Evolutionary conservation across 2,797 vertebrate genomes (phyloP), one percentile per base, ranked within the genome.

Genomic region (Limosa lapponica): DNA sequence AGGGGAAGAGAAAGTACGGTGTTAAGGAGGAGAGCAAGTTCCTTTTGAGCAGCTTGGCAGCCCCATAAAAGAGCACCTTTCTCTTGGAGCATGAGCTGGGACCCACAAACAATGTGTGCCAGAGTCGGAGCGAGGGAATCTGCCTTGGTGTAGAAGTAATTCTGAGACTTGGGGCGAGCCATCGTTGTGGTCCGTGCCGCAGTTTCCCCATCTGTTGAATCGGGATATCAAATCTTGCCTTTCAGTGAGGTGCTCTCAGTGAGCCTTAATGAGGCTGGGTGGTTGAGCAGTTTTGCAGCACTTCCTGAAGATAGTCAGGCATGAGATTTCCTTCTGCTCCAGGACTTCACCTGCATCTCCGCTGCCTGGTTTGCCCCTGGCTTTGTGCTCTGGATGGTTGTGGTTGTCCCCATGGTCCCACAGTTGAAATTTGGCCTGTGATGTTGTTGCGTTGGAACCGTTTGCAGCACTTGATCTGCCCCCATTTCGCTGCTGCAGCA

Each of bases 91-190:
- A 1, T 49, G 20, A 90, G 52, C 36, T 69, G 39, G 41, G 77
- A 67, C n/a, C 27, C 10, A 2, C 72, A 70, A 32, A 25, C 46
- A 37, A 48, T 0, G 0, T 25, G 22, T 46, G 19, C 69, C 15
- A 6, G 28, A 23, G 8, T 30, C 7, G 2, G 44, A 80, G 61
- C 0, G 0, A 66, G 62, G 39, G 17, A 8, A 10, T 73, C 23
- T 86, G 70, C 22, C 15, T 28, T n/a, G 27, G 15, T 37, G 9
- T 39, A 48, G 64, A 74, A 36, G 17, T 43, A 22, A 48, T 55
- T 69, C 52, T 43, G 66, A 77, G 49, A 5, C 11, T 61, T 67
- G n/a, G 52, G 41, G 30, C 4, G 4, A 85, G 49, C 55, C 32
- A 8, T 7, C 2, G 0, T 15, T 46, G 24, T 65, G 32, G 11